Percentiles rank a stretch among this genome's conserved stretches.
Conservation (phyloP, 2,888 invertebrate species). For the Pristionchus japonicus region DNA sequence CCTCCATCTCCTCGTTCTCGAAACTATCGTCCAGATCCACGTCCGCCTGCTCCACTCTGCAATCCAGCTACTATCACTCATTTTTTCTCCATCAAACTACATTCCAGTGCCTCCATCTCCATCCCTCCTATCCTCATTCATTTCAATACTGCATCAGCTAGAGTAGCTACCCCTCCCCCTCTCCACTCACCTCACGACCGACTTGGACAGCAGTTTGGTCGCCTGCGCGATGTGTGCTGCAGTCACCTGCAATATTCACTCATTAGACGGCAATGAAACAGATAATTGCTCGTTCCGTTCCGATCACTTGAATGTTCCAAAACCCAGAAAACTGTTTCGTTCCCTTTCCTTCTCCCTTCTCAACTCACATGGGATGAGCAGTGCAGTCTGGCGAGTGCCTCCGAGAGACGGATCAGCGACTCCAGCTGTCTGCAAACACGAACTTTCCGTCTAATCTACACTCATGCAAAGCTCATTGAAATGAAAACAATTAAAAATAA, state of each 20-base stretch:
- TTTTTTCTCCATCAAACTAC: not conserved
- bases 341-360: no score
- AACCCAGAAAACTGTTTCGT: no score
- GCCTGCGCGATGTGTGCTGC: slow-evolving; percentile 92
- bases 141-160: not conserved
- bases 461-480: no score
- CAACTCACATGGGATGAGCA: slow-evolving; percentile 87
- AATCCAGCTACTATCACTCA: not conserved
- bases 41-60: slow-evolving; percentile 94
- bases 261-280: no score
- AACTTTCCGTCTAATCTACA: no score
- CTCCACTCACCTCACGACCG: slow-evolving; percentile 56
- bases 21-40: slow-evolving; percentile 90
- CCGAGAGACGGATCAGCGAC: slow-evolving; percentile 94
- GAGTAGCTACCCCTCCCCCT: no score
- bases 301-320: no score
- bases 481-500: no score
- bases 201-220: slow-evolving; percentile 84
- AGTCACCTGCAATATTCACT: slow-evolving; percentile 79
- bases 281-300: no score
- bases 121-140: not conserved
- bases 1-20: slow-evolving; percentile 50
- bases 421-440: slow-evolving; percentile 85
- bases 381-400: slow-evolving; percentile 95
- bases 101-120: no score